Evolutionary conservation across 1,140 invertebrate species (phyloP), one percentile per base, ranked within the genome.

Genomic region (Sarcophaga peregrina): DNA sequence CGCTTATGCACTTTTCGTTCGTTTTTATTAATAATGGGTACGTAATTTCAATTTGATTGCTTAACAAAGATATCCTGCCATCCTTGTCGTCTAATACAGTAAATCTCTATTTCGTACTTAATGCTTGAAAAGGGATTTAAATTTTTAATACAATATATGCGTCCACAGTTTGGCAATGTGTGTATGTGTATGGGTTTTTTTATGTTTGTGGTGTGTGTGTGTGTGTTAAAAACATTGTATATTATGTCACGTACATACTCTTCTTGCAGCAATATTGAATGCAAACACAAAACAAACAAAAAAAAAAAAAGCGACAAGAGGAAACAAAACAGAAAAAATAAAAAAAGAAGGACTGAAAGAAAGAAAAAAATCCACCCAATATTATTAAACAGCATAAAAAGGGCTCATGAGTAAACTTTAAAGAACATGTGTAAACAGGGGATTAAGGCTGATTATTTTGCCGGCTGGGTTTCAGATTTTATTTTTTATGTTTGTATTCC

Each of bases 11-110:
- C 25, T 37, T 4, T 37, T 37, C 25, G 25, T 37, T 37, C 25
- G 25, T 37, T 37, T 37, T 37, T 20, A 25, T 68, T 68, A 25
- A 68, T 68, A 68, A 68, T 68, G 62, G 17, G 62, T 68, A 68
- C 62, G n/a, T 25, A 68, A 68, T 68, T 68, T 68, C 62, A 68
- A 68, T 68, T 68, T 68, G 62, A 68, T 68, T 68, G 62, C 62
- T 20, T 68, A 68, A 68, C 62, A 68, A 25, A 68, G 62, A 68
- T 68, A 68, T 68, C 62, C 25, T 37, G 25, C 25, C 62, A 68
- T 68, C 62, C 62, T 25, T 68, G n/a, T 20, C 20, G n/a, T 20
- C 20, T 68, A 68, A 68, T 68, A 68, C 62, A 52, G 8, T 52
- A 52, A 10, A 25, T 68, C 17, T 68, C 17, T 25, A 68, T 68